phyloP scores from a whole-genome alignment of 2,797 vertebrate genomes.

The Argentina silus region DNA sequence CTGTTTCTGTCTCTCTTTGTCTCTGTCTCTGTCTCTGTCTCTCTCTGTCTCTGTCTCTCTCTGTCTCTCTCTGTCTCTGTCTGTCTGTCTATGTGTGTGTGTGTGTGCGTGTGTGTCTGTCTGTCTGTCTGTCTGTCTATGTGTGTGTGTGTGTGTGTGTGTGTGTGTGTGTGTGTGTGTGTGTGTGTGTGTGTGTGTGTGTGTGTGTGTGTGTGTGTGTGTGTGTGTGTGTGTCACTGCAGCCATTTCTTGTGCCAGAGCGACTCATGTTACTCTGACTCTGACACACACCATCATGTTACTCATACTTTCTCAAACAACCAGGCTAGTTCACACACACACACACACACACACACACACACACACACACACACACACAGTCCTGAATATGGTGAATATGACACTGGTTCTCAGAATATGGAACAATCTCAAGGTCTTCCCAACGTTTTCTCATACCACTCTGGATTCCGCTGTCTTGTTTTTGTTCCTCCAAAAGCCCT shows the following conservation, averaged over 20 bases:
- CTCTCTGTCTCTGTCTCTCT: too few relatives aligned
- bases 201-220: background rate
- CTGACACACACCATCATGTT: constrained; percentile 45
- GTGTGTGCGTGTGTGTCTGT: background rate
- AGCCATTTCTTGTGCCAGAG: constrained; percentile 42
- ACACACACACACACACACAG: constrained; percentile 6
- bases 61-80: too few relatives aligned
- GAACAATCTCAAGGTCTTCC: constrained; percentile 31
- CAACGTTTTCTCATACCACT: constrained; percentile 12
- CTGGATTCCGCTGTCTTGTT: constrained; percentile 6
- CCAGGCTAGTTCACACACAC: constrained; percentile 32
- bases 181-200: constrained; percentile 1
- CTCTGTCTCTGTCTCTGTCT: background rate
- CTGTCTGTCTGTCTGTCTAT: too few relatives aligned
- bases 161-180: constrained; percentile 1
- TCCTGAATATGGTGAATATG: constrained; percentile 29
- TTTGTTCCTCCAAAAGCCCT: constrained; percentile 7
- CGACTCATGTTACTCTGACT: constrained; percentile 64
- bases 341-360: background rate
- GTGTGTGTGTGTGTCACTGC: constrained; percentile 15
- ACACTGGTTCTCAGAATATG: too few relatives aligned
- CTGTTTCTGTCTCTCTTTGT: background rate
- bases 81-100: background rate
- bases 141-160: background rate
- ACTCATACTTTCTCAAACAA: constrained; percentile 54